Evolutionary conservation across 2,113 vertebrate genomes (phyloP).

Genomic region (Zosterops japonicus): DNA sequence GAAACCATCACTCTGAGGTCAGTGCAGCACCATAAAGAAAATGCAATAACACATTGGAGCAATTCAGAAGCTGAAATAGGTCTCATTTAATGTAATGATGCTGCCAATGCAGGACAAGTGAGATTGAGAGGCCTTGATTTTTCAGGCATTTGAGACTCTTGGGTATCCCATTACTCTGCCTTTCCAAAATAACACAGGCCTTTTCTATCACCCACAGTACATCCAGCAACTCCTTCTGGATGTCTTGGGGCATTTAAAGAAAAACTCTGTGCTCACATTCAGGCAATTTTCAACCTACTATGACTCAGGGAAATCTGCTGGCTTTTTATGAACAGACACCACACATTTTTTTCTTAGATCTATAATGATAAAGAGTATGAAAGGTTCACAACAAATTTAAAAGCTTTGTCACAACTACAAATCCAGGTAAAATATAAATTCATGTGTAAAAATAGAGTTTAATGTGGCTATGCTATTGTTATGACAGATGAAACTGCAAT

Average conservation of each 20-base stretch:
- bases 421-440: neutral
- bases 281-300: neutral
- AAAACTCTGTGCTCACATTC: neutral
- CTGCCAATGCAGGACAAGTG: neutral
- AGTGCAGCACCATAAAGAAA: neutral
- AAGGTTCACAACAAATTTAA: neutral
- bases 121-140: neutral
- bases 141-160: neutral
- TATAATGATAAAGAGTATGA: neutral
- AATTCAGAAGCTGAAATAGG: neutral
- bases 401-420: neutral
- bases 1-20: neutral
- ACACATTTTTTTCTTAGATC: neutral
- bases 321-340: neutral
- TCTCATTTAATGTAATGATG: neutral
- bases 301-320: neutral
- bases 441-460: neutral
- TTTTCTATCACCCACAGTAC: neutral
- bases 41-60: neutral
- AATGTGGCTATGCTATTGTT: neutral
- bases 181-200: neutral
- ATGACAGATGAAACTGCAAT: neutral
- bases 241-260: neutral
- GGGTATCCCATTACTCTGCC: neutral
- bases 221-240: neutral